Conservation (phyloP, 2,797 vertebrate species). For the Furcifer pardalis region DNA sequence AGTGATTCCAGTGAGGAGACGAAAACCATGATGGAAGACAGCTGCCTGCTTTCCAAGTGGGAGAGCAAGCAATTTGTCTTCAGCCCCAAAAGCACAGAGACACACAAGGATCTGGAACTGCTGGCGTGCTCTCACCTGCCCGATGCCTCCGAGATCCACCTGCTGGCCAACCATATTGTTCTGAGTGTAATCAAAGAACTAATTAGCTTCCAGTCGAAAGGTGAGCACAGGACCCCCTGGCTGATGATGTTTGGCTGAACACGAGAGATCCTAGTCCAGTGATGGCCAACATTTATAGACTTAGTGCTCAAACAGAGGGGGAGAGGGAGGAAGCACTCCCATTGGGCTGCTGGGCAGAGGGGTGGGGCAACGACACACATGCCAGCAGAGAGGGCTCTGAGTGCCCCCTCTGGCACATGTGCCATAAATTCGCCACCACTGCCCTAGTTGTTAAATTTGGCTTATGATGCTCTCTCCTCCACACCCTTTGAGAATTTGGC, state of each 20-base stretch:
- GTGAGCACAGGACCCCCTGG: not conserved
- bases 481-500: too few species aligned
- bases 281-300: too few species aligned
- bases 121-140: conserved; percentile 4
- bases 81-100: not conserved
- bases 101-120: not conserved
- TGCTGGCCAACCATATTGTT: conserved; percentile 61
- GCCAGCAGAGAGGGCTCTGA: too few species aligned
- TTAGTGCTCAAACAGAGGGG: too few species aligned
- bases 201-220: conserved; percentile 6
- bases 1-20: not conserved
- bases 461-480: too few species aligned
- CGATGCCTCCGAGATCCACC: conserved; percentile 51
- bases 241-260: not conserved
- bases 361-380: too few species aligned
- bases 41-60: conserved; percentile 18
- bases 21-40: not conserved
- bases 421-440: too few species aligned
- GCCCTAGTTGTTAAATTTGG: too few species aligned
- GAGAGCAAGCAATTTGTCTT: conserved; percentile 23
- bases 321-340: too few species aligned
- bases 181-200: conserved; percentile 52
- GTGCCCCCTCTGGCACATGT: too few species aligned
- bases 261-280: too few species aligned
- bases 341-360: too few species aligned